phyloP scores from a whole-genome alignment of 2,113 vertebrate species.

The Cynopterus brachyotis region DNA sequence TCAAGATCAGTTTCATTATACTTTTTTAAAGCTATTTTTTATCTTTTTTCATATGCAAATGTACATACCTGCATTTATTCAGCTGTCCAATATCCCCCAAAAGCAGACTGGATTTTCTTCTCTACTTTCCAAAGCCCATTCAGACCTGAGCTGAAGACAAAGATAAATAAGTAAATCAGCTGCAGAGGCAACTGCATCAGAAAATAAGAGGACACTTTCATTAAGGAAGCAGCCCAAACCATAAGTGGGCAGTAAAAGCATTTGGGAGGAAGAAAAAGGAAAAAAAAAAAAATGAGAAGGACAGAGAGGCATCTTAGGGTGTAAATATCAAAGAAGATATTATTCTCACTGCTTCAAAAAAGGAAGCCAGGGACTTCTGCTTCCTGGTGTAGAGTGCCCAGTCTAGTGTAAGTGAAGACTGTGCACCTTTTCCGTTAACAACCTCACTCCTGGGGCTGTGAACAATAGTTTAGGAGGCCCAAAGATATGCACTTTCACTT shows the following conservation, averaged over 20 bases:
- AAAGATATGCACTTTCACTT: background rate
- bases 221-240: conserved; percentile 24
- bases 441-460: background rate
- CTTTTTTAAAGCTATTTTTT: background rate
- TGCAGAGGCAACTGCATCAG: background rate
- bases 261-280: background rate
- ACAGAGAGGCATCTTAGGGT: background rate
- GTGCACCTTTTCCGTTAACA: background rate
- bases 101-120: conserved; percentile 68
- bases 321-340: background rate
- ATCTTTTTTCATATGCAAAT: background rate
- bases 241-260: background rate
- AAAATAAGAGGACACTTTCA: conserved; percentile 33
- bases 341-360: background rate
- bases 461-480: background rate
- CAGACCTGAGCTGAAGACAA: conserved; percentile 43
- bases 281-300: background rate
- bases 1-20: background rate
- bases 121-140: conserved; percentile 49
- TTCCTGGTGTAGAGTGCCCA: background rate
- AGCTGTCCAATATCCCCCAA: conserved; percentile 68
- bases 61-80: conserved; percentile 87
- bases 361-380: background rate
- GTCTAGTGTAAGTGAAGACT: background rate
- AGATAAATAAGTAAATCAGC: conserved; percentile 22